Conservation (phyloP, 2,888 invertebrate species). For the Elaeidobius kamerunicus region DNA sequence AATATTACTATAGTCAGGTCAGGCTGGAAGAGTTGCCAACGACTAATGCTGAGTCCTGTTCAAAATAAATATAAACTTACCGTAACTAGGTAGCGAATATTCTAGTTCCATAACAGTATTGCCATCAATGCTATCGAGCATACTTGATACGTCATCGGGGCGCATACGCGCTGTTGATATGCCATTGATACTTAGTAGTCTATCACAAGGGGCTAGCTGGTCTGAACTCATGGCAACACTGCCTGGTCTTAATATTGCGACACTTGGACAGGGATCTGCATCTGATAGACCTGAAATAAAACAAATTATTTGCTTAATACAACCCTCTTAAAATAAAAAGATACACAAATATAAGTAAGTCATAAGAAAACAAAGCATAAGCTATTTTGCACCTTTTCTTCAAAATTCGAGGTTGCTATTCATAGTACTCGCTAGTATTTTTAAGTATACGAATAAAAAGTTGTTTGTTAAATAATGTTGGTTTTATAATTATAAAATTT, state of each 20-base stretch:
- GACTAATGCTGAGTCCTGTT: no score
- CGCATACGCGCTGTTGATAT: conserved; percentile 71
- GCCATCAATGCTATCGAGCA: conserved; percentile 72
- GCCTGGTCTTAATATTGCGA: conserved; percentile 67
- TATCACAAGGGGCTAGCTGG: conserved; percentile 74
- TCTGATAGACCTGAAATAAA: conserved; percentile 62
- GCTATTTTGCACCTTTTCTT: no score
- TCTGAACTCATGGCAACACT: conserved; percentile 73
- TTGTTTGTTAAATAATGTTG: no score
- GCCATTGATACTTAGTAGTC: conserved; percentile 78
- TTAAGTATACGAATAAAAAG: no score
- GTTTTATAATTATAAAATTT: no score
- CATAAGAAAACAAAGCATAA: no score
- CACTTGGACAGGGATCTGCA: conserved; percentile 61
- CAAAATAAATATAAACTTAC: conserved; percentile 62
- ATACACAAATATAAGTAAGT: no score
- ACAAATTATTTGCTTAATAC: no score
- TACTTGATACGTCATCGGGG: conserved; percentile 73
- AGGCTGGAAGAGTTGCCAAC: no score
- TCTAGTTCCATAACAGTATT: conserved; percentile 78
- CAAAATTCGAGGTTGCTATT: no score
- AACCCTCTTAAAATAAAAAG: no score
- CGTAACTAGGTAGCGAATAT: conserved; percentile 77
- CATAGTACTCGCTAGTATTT: no score
- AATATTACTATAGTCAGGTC: background rate